These are phyloP conservation scores for Pteria penguin DNA, from an alignment of 2,888 invertebrate genomes.

Conservation along the genomic window DNA sequence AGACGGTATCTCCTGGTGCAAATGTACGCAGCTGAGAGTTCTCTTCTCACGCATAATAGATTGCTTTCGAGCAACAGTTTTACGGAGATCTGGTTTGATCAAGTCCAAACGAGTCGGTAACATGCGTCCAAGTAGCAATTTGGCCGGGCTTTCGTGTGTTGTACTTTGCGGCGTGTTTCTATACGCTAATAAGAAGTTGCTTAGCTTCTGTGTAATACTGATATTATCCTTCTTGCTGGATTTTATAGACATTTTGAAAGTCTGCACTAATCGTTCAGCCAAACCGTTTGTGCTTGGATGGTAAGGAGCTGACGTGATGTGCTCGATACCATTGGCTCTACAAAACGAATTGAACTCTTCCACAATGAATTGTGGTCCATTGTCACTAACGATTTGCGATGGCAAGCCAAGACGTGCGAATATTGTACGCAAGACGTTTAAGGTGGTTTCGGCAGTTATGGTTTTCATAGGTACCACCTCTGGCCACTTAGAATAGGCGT, in stretches of 20 bases:
- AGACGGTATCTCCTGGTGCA: background rate
- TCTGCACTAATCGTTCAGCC: constrained; percentile 52
- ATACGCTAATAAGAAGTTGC: constrained; percentile 27
- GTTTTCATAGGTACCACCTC: constrained; percentile 11
- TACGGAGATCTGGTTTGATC: background rate
- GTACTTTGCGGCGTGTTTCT: constrained; percentile 3
- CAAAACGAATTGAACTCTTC: constrained; percentile 36
- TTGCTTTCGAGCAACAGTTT: background rate
- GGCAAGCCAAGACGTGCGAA: constrained; percentile 49
- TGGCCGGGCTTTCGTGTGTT: constrained; percentile 5
- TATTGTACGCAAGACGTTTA: constrained; percentile 32
- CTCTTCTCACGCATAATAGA: background rate
- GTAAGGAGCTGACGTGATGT: constrained; percentile 46
- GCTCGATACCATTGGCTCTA: constrained; percentile 46
- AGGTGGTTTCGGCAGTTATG: constrained; percentile 7
- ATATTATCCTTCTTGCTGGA: constrained; percentile 10
- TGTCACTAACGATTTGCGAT: constrained; percentile 45
- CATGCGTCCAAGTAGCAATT: background rate
- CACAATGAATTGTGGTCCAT: constrained; percentile 49
- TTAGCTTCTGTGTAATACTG: constrained; percentile 28
- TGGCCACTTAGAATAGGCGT: constrained; percentile 80
- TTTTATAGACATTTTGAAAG: constrained; percentile 51
- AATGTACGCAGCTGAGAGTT: background rate
- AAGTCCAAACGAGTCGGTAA: background rate
- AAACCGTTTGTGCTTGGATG: constrained; percentile 54